phyloP scores from a whole-genome alignment of 2,888 invertebrate species.

The Asteroscopus sphinx region DNA sequence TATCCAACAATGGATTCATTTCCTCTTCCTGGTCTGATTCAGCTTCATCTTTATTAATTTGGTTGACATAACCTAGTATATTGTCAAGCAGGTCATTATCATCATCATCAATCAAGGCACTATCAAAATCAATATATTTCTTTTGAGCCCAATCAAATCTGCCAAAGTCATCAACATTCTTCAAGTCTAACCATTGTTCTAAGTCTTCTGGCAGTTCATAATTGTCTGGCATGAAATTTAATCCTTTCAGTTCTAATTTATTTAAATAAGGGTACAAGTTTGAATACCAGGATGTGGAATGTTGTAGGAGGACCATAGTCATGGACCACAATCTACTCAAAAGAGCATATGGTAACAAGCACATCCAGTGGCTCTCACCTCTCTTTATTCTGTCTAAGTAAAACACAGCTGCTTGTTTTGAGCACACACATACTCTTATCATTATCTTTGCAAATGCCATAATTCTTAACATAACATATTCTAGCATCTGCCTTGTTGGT shows the following conservation, averaged over 20 bases:
- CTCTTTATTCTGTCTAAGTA: conserved; percentile 86
- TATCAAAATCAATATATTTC: conserved; percentile 62
- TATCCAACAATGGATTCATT: conserved; percentile 24
- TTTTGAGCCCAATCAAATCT: conserved; percentile 78
- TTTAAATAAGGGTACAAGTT: conserved; percentile 76
- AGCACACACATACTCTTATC: conserved; percentile 82
- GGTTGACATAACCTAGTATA: conserved; percentile 77
- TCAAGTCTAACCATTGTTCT: conserved; percentile 83
- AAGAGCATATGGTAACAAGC: conserved; percentile 87
- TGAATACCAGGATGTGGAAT: conserved; percentile 87
- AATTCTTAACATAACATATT: conserved; percentile 87
- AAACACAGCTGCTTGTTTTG: conserved; percentile 84
- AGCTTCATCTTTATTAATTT: conserved; percentile 65
- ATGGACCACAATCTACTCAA: conserved; percentile 89
- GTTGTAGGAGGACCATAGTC: conserved; percentile 81
- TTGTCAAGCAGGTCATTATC: conserved; percentile 70
- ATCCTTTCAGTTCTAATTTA: conserved; percentile 80
- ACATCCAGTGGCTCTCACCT: conserved; percentile 90
- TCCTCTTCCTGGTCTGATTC: conserved; percentile 40
- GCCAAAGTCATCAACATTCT: conserved; percentile 81
- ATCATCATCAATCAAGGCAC: conserved; percentile 65
- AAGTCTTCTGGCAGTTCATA: conserved; percentile 85
- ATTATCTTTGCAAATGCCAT: conserved; percentile 90
- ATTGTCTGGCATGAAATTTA: conserved; percentile 82
- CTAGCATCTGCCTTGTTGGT: conserved; percentile 90